Evolutionary conservation across 1,140 invertebrate genomes (phyloP).

Genomic region (Leptopilina boulardi): DNA sequence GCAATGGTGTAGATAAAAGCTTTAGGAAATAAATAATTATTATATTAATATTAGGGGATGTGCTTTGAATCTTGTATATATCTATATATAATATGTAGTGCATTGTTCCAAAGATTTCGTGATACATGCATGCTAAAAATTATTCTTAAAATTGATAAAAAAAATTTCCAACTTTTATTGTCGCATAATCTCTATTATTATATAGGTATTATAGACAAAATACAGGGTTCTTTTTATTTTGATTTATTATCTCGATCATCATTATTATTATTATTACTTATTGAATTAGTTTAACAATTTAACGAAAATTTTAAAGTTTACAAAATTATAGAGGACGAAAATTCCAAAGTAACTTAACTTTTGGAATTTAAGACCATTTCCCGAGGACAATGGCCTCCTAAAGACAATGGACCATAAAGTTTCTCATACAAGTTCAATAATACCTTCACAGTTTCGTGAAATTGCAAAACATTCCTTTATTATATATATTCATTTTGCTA

Average conservation of each 20-base stretch:
- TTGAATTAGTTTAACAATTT: neutral
- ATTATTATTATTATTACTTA: neutral
- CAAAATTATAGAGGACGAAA: too few relatives aligned
- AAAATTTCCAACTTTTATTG: too few relatives aligned
- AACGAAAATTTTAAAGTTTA: neutral
- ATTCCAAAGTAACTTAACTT: neutral
- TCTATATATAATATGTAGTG: too few relatives aligned
- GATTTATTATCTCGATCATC: neutral
- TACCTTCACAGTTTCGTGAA: neutral
- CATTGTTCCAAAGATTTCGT: slow-evolving; percentile 22
- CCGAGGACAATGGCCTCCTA: neutral
- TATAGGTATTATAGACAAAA: neutral
- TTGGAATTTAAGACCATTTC: neutral
- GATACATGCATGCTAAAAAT: slow-evolving; percentile 12
- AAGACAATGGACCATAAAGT: neutral
- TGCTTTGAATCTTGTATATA: slow-evolving; percentile 24
- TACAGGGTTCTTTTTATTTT: neutral
- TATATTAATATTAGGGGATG: neutral
- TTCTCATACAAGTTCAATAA: neutral
- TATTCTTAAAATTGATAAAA: too few relatives aligned
- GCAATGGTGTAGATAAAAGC: neutral
- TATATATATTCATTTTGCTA: neutral
- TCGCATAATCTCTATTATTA: neutral
- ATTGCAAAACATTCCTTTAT: neutral
- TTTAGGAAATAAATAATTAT: too few relatives aligned